phyloP scores from a whole-genome alignment of 2,797 vertebrate species.

The Gymnothorax reevesii region DNA sequence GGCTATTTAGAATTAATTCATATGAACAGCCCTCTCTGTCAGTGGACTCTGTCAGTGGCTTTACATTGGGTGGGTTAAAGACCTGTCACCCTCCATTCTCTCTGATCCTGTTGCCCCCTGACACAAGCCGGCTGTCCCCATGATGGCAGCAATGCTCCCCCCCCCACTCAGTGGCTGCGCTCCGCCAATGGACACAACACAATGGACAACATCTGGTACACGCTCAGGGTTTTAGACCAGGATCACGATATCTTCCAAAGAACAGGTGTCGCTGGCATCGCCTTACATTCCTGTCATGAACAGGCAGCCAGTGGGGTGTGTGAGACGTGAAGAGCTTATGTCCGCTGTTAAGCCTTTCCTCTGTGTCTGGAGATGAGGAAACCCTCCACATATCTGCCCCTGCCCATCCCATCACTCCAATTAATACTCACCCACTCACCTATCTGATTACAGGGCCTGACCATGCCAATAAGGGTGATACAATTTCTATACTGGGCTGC shows the following conservation, averaged over 20 bases:
- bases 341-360: not conserved
- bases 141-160: constrained; percentile 33
- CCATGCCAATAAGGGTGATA: not conserved
- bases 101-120: constrained; percentile 10
- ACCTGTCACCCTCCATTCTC: constrained; percentile 11
- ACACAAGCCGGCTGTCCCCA: constrained; percentile 30
- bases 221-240: constrained; percentile 42
- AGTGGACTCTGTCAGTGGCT: not conserved
- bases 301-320: constrained; percentile 50
- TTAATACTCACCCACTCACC: constrained; percentile 20
- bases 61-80: not conserved
- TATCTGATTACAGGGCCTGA: constrained; percentile 24
- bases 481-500: constrained; percentile 2
- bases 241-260: constrained; percentile 27
- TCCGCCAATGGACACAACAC: constrained; percentile 29
- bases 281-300: constrained; percentile 41
- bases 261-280: constrained; percentile 59
- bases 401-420: not conserved
- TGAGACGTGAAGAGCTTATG: not conserved
- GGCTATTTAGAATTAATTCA: constrained; percentile 26
- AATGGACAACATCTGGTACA: constrained; percentile 51
- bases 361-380: constrained; percentile 18
- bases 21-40: constrained; percentile 30
- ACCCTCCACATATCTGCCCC: not conserved
- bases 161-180: not conserved